Evolutionary conservation across 2,888 invertebrate genomes (phyloP), one percentile per base, ranked within the genome.

Genomic region (Caenorhabditis sp.): DNA sequence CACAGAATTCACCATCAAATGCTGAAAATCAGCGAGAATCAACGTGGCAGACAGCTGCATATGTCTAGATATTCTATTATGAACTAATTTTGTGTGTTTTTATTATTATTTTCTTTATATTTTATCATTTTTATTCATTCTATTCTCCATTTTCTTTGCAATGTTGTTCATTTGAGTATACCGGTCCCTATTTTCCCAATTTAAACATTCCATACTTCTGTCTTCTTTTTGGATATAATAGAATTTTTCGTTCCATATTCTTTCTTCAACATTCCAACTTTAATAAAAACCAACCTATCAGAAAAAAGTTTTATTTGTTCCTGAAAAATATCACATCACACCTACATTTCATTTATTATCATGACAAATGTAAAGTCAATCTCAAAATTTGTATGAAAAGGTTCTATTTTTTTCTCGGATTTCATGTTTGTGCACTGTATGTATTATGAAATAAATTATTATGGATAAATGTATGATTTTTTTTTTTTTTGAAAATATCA

Each of bases 11-110:
- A 58, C 21, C 27, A 52, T 54, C 12, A 56, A 26, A 36, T 21
- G 66, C 43, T 54, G 73, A 65, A 23, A 66, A 57, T 50, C 31
- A 59, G 8, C 43, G 68, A 20, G 73, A 73, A 49, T 73, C 73
- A 5, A 65, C 68, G 43, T 81, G 81, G 81, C 81, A 81, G 66
- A 70, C 81, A 20, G 81, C 81, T 26, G 81, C 81, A 12, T 81
- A 79, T 69, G 81, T 81, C 52, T 80, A 70, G 67, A 23, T 20
- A 12, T 8, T 14, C 1, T 56, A 56, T 26, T 56, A 43, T 43
- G 43, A 43, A 43, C 43, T 43, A 43, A 43, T 43, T 43, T 43
- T 43, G 31, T 31, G 31, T 43, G 14, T 43, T 71, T 26, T 64
- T 59, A 63, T 50, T n/a, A n/a, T n/a, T n/a, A n/a, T n/a, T n/a